Conservation (phyloP, 1,140 invertebrate species). For the Hycleus cichorii region DNA sequence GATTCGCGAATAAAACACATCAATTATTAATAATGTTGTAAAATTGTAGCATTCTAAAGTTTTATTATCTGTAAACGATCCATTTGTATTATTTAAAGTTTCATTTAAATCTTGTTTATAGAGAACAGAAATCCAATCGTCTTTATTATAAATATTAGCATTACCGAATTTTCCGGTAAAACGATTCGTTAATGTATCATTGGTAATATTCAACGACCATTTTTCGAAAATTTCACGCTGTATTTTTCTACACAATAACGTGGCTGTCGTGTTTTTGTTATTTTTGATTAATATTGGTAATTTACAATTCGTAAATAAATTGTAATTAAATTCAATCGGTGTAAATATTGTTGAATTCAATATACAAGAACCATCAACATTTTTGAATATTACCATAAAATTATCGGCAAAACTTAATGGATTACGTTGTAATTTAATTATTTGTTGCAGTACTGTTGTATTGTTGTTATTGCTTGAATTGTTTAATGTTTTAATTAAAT, state of each 20-base stretch:
- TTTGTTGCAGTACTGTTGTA: slow-evolving; percentile 24
- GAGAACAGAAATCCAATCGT: slow-evolving; percentile 51
- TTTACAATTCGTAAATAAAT: slow-evolving; percentile 44
- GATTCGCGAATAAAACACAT: slow-evolving; percentile 33
- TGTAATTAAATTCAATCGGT: slow-evolving; percentile 45
- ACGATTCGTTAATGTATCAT: slow-evolving; percentile 36
- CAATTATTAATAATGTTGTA: slow-evolving; percentile 26
- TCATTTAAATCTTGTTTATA: slow-evolving; percentile 38
- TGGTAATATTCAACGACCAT: slow-evolving; percentile 33
- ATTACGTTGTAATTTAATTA: slow-evolving; percentile 25
- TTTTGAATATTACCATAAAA: slow-evolving; percentile 42
- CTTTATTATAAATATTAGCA: slow-evolving; percentile 39
- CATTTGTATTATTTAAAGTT: slow-evolving; percentile 37
- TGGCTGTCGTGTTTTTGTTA: slow-evolving; percentile 38
- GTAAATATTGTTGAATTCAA: slow-evolving; percentile 32
- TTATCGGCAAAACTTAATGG: slow-evolving; percentile 34
- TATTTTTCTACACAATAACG: slow-evolving; percentile 41
- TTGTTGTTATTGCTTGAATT: slow-evolving; percentile 13
- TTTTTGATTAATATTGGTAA: slow-evolving; percentile 20
- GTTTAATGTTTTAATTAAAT: slow-evolving; percentile 17
- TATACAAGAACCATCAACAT: slow-evolving; percentile 40
- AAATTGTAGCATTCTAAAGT: slow-evolving; percentile 22
- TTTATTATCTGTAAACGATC: slow-evolving; percentile 42
- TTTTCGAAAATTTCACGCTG: slow-evolving; percentile 43
- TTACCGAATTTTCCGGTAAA: slow-evolving; percentile 55